Conservation (phyloP, 2,888 invertebrate species). For the Acutogordius australiensis region DNA sequence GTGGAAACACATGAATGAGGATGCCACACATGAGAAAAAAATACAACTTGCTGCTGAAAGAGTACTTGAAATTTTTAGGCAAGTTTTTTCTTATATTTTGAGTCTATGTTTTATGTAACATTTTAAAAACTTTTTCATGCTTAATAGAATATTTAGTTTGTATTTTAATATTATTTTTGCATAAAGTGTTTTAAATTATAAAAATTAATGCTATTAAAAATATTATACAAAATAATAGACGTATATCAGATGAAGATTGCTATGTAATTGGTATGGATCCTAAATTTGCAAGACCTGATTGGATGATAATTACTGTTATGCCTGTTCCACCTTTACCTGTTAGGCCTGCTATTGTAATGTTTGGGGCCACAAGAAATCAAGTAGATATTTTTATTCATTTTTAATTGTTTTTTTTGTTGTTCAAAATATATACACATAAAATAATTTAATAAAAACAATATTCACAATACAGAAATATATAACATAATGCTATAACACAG, state of each 20-base stretch:
- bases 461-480: too few relatives aligned
- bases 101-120: too few relatives aligned
- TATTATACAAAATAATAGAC: slow-evolving; percentile 81
- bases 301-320: slow-evolving; percentile 91
- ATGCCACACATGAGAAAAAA: slow-evolving; percentile 23
- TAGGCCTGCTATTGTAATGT: slow-evolving; percentile 89
- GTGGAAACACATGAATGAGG: slow-evolving; percentile 81
- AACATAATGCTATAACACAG: too few relatives aligned
- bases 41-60: slow-evolving; percentile 32
- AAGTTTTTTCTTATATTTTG: too few relatives aligned
- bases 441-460: too few relatives aligned
- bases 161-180: too few relatives aligned
- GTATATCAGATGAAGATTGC: slow-evolving; percentile 81
- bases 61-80: slow-evolving; percentile 81
- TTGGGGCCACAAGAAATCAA: slow-evolving; percentile 83
- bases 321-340: slow-evolving; percentile 88
- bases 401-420: too few relatives aligned
- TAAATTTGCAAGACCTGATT: slow-evolving; percentile 56
- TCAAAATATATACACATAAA: too few relatives aligned
- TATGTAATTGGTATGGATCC: slow-evolving; percentile 64
- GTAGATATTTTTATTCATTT: too few relatives aligned
- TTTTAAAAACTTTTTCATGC: too few relatives aligned
- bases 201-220: slow-evolving; percentile 66
- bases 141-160: too few relatives aligned
- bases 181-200: too few relatives aligned